These are phyloP conservation scores for Eurystomus glaucurus DNA, from an alignment of 2,797 vertebrate genomes.

Conservation along the genomic window DNA sequence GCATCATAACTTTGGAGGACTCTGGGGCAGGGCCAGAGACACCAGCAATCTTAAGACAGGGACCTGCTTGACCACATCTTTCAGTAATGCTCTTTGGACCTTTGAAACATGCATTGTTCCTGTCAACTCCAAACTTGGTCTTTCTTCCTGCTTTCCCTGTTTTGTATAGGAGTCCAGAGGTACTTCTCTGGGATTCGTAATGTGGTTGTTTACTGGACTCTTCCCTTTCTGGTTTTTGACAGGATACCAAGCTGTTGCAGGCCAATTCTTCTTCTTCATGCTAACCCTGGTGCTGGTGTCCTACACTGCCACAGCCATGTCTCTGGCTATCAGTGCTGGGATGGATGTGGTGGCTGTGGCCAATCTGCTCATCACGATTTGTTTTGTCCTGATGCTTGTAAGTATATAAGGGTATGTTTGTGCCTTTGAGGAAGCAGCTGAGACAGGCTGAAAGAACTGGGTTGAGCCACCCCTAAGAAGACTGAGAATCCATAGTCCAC, in stretches of 20 bases:
- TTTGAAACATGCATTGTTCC: background rate
- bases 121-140: background rate
- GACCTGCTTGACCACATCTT: background rate
- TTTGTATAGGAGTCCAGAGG: background rate
- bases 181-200: background rate
- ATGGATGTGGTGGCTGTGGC: constrained; percentile 78
- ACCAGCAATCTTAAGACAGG: background rate
- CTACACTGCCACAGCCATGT: constrained; percentile 77
- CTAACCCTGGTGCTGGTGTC: constrained; percentile 70
- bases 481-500: background rate
- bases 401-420: background rate
- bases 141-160: background rate
- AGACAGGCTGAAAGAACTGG: background rate
- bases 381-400: constrained; percentile 81
- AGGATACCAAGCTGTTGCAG: constrained; percentile 70
- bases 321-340: constrained; percentile 78
- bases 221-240: background rate
- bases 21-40: constrained; percentile 11
- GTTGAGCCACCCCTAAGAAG: background rate
- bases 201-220: background rate
- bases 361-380: constrained; percentile 76
- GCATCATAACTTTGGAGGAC: background rate
- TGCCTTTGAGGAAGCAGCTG: background rate
- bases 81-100: background rate
- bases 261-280: constrained; percentile 78